Conservation (phyloP, 2,113 vertebrate species). For the Pluvianellus socialis region DNA sequence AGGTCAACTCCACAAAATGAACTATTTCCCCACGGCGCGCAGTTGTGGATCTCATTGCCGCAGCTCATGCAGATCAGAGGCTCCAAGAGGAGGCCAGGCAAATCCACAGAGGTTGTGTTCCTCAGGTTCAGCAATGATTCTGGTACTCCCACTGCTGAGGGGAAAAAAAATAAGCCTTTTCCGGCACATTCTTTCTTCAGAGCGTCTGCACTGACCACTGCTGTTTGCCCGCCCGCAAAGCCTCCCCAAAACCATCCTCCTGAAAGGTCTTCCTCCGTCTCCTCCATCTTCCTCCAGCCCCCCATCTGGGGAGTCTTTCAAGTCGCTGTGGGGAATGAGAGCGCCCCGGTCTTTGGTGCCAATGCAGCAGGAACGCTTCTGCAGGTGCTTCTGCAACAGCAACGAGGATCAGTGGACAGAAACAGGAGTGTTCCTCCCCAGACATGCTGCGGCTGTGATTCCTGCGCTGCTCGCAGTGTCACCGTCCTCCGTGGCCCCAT, state of each 20-base stretch:
- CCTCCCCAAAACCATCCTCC: neutral
- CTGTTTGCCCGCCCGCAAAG: neutral
- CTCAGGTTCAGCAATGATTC: neutral
- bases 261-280: too few species aligned
- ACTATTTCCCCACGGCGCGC: accelerated
- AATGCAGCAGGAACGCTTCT: too few species aligned
- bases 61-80: neutral
- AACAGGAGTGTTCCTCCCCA: neutral
- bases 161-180: neutral
- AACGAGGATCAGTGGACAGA: neutral
- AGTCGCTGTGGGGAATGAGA: neutral
- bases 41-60: neutral
- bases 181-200: neutral
- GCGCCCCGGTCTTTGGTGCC: neutral
- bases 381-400: neutral
- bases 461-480: neutral
- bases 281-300: too few species aligned
- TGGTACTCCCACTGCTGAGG: neutral
- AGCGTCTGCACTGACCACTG: neutral
- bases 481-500: neutral
- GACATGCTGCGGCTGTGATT: neutral
- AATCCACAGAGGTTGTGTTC: neutral
- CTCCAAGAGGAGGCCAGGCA: neutral
- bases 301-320: neutral
- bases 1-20: neutral